phyloP scores from a whole-genome alignment of 2,113 vertebrate genomes.

The Poeciliopsis prolifica region DNA sequence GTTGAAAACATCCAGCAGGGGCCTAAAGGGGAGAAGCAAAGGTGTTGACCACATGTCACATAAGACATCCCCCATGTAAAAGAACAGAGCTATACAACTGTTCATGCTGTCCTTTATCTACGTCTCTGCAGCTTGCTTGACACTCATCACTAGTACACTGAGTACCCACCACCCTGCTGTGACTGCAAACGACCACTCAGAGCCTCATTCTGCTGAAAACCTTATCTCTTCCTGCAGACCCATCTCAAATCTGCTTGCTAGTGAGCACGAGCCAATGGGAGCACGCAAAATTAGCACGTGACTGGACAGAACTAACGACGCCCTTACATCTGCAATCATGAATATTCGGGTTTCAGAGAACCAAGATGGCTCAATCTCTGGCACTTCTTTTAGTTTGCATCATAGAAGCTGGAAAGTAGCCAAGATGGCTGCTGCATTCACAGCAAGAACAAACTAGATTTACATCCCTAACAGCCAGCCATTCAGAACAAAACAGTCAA shows the following conservation, averaged over 20 bases:
- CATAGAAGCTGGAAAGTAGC: too few species aligned
- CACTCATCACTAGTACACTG: neutral
- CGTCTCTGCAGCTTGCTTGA: slow-evolving; percentile 4
- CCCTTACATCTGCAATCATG: neutral
- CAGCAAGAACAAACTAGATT: neutral
- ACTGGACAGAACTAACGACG: neutral
- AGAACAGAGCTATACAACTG: neutral
- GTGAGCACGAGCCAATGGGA: neutral
- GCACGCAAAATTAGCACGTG: slow-evolving; percentile 8
- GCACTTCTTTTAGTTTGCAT: too few species aligned
- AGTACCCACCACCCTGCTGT: neutral
- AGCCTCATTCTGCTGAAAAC: slow-evolving; percentile 39
- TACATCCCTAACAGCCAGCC: neutral
- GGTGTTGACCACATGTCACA: neutral
- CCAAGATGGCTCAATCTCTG: neutral
- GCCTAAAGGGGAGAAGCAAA: slow-evolving; percentile 57
- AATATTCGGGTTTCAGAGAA: neutral
- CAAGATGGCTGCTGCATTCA: neutral
- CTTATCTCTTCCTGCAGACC: slow-evolving; percentile 62
- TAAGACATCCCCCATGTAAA: neutral
- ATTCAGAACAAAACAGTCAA: neutral
- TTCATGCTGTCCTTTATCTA: slow-evolving; percentile 13
- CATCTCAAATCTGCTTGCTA: neutral
- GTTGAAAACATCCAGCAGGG: slow-evolving; percentile 76
- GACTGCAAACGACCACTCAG: neutral